Percentiles rank a stretch among this genome's conserved stretches.
These are phyloP conservation scores for Teinopalpus imperialis DNA, from an alignment of 2,888 invertebrate genomes.

Conservation along the genomic window DNA sequence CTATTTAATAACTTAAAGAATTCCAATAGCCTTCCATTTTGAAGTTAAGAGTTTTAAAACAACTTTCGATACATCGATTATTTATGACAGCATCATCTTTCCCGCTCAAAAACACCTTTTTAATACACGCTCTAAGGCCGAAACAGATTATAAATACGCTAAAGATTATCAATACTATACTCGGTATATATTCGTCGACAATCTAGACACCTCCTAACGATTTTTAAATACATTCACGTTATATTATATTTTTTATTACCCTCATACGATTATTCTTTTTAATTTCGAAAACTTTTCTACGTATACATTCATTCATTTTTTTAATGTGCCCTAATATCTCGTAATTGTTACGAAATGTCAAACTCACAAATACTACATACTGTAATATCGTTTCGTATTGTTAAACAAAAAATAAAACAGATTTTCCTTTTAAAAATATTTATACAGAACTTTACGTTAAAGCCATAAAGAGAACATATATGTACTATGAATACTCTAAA, in stretches of 20 bases:
- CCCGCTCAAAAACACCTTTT: not conserved
- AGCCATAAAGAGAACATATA: too few relatives aligned
- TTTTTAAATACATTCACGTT: constrained; percentile 8
- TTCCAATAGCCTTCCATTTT: too few relatives aligned
- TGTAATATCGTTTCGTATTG: too few relatives aligned
- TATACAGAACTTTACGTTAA: too few relatives aligned
- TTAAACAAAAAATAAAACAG: too few relatives aligned
- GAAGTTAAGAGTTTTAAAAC: too few relatives aligned
- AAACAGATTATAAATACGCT: not conserved
- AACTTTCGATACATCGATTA: not conserved
- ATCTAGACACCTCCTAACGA: constrained; percentile 2
- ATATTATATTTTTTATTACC: constrained; percentile 15
- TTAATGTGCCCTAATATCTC: constrained; percentile 11
- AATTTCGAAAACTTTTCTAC: constrained; percentile 20
- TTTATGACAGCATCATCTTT: not conserved
- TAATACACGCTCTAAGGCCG: not conserved
- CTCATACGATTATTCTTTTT: constrained; percentile 15
- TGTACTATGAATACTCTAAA: too few relatives aligned
- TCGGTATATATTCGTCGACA: not conserved
- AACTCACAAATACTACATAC: not conserved
- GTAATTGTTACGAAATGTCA: constrained; percentile 11
- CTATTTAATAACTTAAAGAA: too few relatives aligned
- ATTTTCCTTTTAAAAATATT: too few relatives aligned
- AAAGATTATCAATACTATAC: constrained; percentile 7
- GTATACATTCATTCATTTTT: constrained; percentile 15